Evolutionary conservation across 1,140 invertebrate genomes (phyloP), one percentile per base, ranked within the genome.

Genomic region (Manduca sexta): DNA sequence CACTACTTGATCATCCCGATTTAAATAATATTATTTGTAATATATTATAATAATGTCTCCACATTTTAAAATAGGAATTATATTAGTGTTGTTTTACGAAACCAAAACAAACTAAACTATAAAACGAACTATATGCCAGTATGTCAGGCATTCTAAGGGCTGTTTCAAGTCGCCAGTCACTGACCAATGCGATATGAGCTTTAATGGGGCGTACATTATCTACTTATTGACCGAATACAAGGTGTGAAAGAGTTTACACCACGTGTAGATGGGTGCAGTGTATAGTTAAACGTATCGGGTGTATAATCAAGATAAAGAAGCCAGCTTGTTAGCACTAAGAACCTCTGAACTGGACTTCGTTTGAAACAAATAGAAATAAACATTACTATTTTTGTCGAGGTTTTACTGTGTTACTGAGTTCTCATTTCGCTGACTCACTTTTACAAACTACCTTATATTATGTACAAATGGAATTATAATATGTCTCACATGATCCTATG

Each of bases 171-270:
- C 69, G 60, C 78, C 53, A 78, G 76, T 74, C 69, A 75, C 64
- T 71, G 73, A 68, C 69, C 72, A 75, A 69, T 47, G 49, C 51
- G 66, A 63, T 69, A 63, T 52, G 60, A 47, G 45, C 50, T 65
- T 53, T 72, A 74, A 74, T 75, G 53, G 74, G 73, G 66, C 57
- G 40, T 50, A 57, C 63, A 71, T 71, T 72, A 78, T 78, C 74
- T 54, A 54, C 62, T 72, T 80, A 74, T 78, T 83, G 79, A 79
- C 79, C 58, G 48, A 74, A 56, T 68, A 74, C 73, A 80, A 83
- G 79, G 79, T 83, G 79, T 67, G 64, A 69, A 61, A 74, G 58
- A 67, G 53, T 60, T 55, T 57, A 51, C 38, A 66, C 50, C 52
- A 54, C 45, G 40, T 52, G 56, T 54, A 56, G 57, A 52, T 55